Conservation (phyloP, 2,113 vertebrate genomes). For the Microtus ochrogaster region DNA sequence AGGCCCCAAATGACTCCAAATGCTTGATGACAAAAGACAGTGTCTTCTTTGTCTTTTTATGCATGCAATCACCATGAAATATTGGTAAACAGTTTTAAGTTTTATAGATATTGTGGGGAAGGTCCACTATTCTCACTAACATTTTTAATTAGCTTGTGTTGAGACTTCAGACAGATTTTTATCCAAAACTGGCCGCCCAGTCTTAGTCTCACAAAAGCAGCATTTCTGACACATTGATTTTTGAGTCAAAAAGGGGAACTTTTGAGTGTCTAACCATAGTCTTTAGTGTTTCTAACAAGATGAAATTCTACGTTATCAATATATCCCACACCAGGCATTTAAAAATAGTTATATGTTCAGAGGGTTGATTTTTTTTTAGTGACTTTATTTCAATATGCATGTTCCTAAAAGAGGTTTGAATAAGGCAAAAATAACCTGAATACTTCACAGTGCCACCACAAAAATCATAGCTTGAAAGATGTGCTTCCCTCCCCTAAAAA, state of each 20-base stretch:
- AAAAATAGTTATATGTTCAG: slow-evolving; percentile 32
- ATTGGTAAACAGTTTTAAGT: neutral
- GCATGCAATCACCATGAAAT: neutral
- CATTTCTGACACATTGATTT: neutral
- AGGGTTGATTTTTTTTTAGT: slow-evolving; percentile 13
- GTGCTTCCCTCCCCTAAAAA: slow-evolving; percentile 31
- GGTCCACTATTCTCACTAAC: neutral
- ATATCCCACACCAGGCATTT: slow-evolving; percentile 27
- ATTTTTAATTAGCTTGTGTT: slow-evolving; percentile 54
- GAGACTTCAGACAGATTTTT: slow-evolving; percentile 1
- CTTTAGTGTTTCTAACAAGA: neutral
- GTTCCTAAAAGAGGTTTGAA: neutral
- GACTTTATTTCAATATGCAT: neutral
- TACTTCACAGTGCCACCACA: neutral
- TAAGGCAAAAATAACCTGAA: neutral
- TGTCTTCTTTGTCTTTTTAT: neutral
- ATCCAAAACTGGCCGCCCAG: neutral
- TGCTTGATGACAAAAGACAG: neutral
- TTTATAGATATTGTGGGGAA: neutral
- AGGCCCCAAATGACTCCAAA: neutral
- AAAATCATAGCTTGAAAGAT: slow-evolving; percentile 51
- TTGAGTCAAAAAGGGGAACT: slow-evolving; percentile 1
- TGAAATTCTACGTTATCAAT: neutral
- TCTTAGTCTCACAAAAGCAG: neutral
- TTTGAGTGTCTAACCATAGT: slow-evolving; percentile 13